Conservation (phyloP, 2,888 invertebrate genomes). For the Metalampra italica region DNA sequence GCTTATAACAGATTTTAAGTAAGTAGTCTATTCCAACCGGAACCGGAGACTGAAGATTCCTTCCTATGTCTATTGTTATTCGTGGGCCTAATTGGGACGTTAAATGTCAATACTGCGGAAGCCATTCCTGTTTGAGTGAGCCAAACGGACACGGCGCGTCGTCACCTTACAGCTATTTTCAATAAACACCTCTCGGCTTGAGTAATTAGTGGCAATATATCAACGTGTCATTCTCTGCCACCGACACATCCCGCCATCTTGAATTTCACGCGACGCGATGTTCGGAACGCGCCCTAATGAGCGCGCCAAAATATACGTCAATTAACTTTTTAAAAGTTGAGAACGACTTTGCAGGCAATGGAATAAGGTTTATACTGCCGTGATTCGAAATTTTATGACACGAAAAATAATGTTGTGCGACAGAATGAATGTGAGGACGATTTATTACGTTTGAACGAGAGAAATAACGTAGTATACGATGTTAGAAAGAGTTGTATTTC, state of each 20-base stretch:
- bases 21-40: too few species aligned
- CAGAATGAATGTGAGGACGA: slow-evolving; percentile 28
- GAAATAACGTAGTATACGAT: slow-evolving; percentile 36
- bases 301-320: slow-evolving; percentile 51
- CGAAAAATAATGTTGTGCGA: slow-evolving; percentile 15
- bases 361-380: slow-evolving; percentile 18
- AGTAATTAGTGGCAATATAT: slow-evolving; percentile 74
- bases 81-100: background rate
- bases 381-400: slow-evolving; percentile 7
- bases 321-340: slow-evolving; percentile 25
- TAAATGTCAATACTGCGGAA: slow-evolving; percentile 15
- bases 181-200: slow-evolving; percentile 68
- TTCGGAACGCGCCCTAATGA: slow-evolving; percentile 47
- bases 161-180: slow-evolving; percentile 65
- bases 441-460: slow-evolving; percentile 30
- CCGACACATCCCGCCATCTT: slow-evolving; percentile 36
- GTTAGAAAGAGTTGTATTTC: slow-evolving; percentile 40
- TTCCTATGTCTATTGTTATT: too few species aligned
- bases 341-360: slow-evolving; percentile 2
- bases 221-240: slow-evolving; percentile 57
- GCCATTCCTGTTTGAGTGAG: slow-evolving; percentile 23
- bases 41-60: too few species aligned
- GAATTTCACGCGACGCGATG: slow-evolving; percentile 21
- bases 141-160: slow-evolving; percentile 56
- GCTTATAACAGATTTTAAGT: too few species aligned